Evolutionary conservation across 2,888 invertebrate species (phyloP).

Genomic region (Cylindroiulus punctatus): DNA sequence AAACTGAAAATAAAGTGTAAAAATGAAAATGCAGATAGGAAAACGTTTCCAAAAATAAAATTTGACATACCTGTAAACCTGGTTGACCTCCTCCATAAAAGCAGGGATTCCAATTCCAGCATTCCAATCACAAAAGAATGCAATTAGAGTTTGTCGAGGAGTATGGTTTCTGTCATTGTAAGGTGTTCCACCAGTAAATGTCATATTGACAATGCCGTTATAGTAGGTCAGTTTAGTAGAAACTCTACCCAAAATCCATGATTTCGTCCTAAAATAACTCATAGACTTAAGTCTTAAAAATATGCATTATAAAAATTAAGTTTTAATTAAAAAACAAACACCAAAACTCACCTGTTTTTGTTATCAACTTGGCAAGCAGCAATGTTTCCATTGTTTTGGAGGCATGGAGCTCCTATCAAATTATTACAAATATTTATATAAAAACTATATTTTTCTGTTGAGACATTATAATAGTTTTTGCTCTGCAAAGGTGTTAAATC

Average conservation of each 20-base stretch:
- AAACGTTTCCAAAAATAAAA: neutral
- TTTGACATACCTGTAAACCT: conserved; percentile 58
- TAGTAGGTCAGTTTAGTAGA: conserved; percentile 62
- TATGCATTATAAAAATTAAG: too few species aligned
- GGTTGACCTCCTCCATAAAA: conserved; percentile 62
- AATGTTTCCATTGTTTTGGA: conserved; percentile 58
- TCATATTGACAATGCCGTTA: conserved; percentile 65
- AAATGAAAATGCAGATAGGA: conserved; percentile 39
- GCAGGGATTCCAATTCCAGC: conserved; percentile 63
- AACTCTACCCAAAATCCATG: conserved; percentile 61
- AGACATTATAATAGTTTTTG: conserved; percentile 60
- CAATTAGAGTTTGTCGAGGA: conserved; percentile 63
- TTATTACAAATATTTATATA: conserved; percentile 63
- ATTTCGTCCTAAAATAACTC: conserved; percentile 25
- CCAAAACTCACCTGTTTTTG: neutral
- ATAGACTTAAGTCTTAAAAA: too few species aligned
- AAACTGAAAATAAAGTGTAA: conserved; percentile 52
- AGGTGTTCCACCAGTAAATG: conserved; percentile 63
- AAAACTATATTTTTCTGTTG: conserved; percentile 61
- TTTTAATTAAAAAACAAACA: neutral
- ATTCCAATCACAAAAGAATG: conserved; percentile 64
- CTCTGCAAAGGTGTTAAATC: conserved; percentile 62
- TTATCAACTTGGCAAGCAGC: conserved; percentile 63
- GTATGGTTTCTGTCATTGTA: conserved; percentile 61
- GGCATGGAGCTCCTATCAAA: conserved; percentile 61